phyloP scores from a whole-genome alignment of 2,888 invertebrate genomes.

The Microplitis manilae region DNA sequence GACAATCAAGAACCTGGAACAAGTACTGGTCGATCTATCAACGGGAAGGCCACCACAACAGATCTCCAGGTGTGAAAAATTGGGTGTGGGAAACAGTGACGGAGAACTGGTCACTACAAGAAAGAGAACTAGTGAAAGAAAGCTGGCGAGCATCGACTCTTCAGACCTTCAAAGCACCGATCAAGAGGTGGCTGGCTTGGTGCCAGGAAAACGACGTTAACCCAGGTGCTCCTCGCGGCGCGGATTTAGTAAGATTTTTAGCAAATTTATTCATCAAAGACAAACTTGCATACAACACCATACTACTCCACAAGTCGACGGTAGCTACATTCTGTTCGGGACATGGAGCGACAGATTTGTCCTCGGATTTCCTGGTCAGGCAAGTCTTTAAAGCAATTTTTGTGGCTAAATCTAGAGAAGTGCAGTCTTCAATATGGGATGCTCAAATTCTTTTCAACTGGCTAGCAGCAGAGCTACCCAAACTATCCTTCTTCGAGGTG shows the following conservation, averaged over 20 bases:
- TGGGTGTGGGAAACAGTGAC: too few relatives aligned
- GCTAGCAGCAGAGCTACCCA: constrained; percentile 23
- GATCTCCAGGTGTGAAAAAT: too few relatives aligned
- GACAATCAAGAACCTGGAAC: constrained; percentile 18
- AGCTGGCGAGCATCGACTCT: constrained; percentile 27
- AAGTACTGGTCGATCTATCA: too few relatives aligned
- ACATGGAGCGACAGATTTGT: background rate
- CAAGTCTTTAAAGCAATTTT: constrained; percentile 41
- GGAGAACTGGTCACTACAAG: constrained; percentile 15
- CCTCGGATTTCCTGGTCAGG: constrained; percentile 40
- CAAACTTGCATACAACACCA: constrained; percentile 29
- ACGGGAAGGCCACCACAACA: too few relatives aligned
- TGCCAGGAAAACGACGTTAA: background rate
- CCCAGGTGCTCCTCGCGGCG: constrained; percentile 12
- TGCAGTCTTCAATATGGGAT: constrained; percentile 37
- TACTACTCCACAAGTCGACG: constrained; percentile 46
- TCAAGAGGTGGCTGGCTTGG: constrained; percentile 14
- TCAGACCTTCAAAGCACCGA: constrained; percentile 22
- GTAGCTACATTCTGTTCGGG: constrained; percentile 40
- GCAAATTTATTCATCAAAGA: background rate
- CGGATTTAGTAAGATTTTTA: constrained; percentile 17
- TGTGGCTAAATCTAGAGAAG: constrained; percentile 30
- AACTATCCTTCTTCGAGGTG: constrained; percentile 19
- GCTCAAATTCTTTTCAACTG: constrained; percentile 40
- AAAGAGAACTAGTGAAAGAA: constrained; percentile 11